Evolutionary conservation across 2,888 invertebrate species (phyloP).

Genomic region (Acleris sparsana): DNA sequence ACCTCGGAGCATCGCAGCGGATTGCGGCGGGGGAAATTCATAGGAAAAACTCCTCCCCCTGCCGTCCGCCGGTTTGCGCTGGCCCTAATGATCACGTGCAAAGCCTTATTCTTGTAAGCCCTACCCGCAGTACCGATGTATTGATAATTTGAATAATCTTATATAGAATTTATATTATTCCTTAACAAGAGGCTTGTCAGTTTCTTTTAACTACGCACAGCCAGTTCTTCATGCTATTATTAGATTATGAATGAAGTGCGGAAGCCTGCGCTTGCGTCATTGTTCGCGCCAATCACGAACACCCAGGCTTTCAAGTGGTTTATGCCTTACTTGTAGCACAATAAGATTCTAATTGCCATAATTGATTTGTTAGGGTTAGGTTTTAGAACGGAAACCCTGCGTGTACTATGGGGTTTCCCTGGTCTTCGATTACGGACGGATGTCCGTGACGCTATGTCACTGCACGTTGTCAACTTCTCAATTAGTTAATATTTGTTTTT

Average conservation of each 20-base stretch:
- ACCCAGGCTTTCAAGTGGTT: background rate
- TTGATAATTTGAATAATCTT: background rate
- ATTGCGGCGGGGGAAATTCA: too few species aligned
- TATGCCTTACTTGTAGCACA: background rate
- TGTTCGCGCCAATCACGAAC: constrained; percentile 44
- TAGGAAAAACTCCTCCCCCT: too few species aligned
- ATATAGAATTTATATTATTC: background rate
- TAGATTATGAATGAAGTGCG: constrained; percentile 56
- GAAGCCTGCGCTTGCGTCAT: constrained; percentile 40
- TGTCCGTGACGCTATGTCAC: background rate
- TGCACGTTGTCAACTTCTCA: too few species aligned
- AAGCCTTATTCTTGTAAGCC: too few species aligned
- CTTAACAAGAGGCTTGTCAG: background rate
- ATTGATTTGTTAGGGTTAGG: background rate
- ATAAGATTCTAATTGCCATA: background rate
- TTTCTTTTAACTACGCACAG: constrained; percentile 1
- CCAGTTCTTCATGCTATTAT: constrained; percentile 44
- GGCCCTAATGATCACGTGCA: too few species aligned
- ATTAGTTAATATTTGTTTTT: too few species aligned
- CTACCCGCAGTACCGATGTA: too few species aligned
- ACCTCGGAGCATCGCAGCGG: too few species aligned
- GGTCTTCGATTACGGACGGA: background rate
- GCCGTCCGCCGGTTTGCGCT: too few species aligned
- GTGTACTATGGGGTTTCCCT: constrained; percentile 19
- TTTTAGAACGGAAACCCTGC: constrained; percentile 1